A percentile compares a stretch with the other conserved stretches of the same genome.
These are phyloP conservation scores for Limnothrissa miodon DNA, from an alignment of 2,113 vertebrate species.

Conservation along the genomic window DNA sequence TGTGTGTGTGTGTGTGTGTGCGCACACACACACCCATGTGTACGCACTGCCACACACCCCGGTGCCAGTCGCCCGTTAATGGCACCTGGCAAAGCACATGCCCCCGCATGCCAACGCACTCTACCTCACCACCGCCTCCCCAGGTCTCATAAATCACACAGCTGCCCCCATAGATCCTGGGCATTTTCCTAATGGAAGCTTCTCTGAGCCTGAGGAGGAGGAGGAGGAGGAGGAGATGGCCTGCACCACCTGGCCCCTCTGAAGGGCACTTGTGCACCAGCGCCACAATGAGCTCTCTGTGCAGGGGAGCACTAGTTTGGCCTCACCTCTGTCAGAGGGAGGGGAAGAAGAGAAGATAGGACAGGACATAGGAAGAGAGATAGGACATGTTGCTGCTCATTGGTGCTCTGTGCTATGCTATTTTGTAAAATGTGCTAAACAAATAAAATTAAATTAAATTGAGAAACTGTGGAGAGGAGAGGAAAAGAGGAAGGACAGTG, in stretches of 20 bases:
- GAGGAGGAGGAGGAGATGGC: slow-evolving; percentile 42
- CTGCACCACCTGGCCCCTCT: slow-evolving; percentile 36
- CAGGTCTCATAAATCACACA: slow-evolving; percentile 36
- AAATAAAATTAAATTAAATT: no score
- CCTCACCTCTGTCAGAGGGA: neutral
- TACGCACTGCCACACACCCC: no score
- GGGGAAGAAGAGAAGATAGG: neutral
- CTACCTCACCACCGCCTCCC: slow-evolving; percentile 31
- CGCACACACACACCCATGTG: no score
- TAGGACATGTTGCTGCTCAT: no score
- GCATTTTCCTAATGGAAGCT: slow-evolving; percentile 62
- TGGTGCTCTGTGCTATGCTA: no score
- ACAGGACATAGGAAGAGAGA: no score
- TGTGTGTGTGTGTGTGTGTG: no score
- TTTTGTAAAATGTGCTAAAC: no score
- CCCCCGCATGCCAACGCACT: slow-evolving; percentile 13
- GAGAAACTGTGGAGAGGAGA: slow-evolving; percentile 1
- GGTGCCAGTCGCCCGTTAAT: slow-evolving; percentile 45
- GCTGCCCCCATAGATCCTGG: slow-evolving; percentile 41
- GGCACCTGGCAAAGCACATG: slow-evolving; percentile 48
- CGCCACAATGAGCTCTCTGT: neutral
- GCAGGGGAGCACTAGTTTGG: neutral
- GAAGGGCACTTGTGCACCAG: neutral
- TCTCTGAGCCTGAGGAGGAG: no score
- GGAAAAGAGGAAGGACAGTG: no score